Evolutionary conservation across 2,888 invertebrate species (phyloP).

Genomic region (Pinctada fucata): DNA sequence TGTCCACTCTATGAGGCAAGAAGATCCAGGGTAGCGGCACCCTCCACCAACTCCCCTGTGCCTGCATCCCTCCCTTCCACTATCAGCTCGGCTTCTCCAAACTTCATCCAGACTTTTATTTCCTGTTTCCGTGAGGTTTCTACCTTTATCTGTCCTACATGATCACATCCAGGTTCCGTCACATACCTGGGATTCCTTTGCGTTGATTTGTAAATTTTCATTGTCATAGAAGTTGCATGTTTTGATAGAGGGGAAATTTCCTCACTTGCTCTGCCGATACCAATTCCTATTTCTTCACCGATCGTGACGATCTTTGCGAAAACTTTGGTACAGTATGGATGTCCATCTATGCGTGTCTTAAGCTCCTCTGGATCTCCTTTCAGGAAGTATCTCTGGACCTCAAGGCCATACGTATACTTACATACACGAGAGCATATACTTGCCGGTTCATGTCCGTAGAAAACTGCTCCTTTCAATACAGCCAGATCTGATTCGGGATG

Average conservation of each 20-base stretch:
- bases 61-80: not conserved
- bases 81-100: not conserved
- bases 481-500: conserved; percentile 5
- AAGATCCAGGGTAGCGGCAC: not conserved
- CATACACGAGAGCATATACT: conserved; percentile 13
- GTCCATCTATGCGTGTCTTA: not conserved
- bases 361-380: conserved; percentile 17
- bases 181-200: conserved; percentile 6
- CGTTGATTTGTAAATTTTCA: conserved; percentile 12
- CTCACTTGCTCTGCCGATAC: not conserved
- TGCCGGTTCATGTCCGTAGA: conserved; percentile 6
- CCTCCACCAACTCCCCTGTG: not conserved
- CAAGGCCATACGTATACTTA: conserved; percentile 20
- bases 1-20: too few species aligned
- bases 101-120: not conserved
- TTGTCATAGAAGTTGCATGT: conserved; percentile 5
- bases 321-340: not conserved
- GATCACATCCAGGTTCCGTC: not conserved
- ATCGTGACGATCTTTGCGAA: conserved; percentile 18
- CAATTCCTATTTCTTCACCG: conserved; percentile 18
- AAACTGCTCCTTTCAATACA: conserved; percentile 16
- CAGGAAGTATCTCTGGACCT: conserved; percentile 5
- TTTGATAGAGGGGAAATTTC: conserved; percentile 10
- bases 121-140: not conserved
- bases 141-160: not conserved